Evolutionary conservation across 2,888 invertebrate genomes (phyloP).

Genomic region (Cerastoderma edule): DNA sequence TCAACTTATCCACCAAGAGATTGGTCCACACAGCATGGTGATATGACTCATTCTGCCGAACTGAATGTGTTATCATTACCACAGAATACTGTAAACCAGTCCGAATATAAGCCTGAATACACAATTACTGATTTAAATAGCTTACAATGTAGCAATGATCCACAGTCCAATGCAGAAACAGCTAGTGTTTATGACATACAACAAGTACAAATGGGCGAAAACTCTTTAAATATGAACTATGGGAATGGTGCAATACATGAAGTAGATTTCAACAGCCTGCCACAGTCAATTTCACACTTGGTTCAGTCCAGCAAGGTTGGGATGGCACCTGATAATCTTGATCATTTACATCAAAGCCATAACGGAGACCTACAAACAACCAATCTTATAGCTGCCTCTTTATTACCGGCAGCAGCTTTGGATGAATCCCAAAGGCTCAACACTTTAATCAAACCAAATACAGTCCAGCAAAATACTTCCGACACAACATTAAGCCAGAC

Average conservation of each 20-base stretch:
- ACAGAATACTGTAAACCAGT: background rate
- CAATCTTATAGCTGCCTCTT: background rate
- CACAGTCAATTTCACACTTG: background rate
- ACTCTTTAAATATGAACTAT: background rate
- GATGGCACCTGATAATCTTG: background rate
- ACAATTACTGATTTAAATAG: constrained; percentile 10
- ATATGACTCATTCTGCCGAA: too few relatives aligned
- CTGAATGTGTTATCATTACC: background rate
- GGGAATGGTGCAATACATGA: background rate
- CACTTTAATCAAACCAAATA: background rate
- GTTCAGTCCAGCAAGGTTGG: background rate
- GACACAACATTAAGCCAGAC: constrained; percentile 28
- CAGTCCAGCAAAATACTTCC: background rate
- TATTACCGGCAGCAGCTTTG: background rate
- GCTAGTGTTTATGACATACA: background rate
- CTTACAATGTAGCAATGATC: background rate
- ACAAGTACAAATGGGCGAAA: background rate
- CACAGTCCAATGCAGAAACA: background rate
- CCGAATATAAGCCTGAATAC: background rate
- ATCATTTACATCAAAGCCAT: background rate
- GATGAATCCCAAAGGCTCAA: background rate
- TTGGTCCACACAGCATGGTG: background rate
- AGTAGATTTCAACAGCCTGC: background rate
- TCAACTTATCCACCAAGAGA: background rate
- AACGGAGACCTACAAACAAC: background rate